Evolutionary conservation across 2,888 invertebrate genomes (phyloP).

Genomic region (Resseliella maxima): DNA sequence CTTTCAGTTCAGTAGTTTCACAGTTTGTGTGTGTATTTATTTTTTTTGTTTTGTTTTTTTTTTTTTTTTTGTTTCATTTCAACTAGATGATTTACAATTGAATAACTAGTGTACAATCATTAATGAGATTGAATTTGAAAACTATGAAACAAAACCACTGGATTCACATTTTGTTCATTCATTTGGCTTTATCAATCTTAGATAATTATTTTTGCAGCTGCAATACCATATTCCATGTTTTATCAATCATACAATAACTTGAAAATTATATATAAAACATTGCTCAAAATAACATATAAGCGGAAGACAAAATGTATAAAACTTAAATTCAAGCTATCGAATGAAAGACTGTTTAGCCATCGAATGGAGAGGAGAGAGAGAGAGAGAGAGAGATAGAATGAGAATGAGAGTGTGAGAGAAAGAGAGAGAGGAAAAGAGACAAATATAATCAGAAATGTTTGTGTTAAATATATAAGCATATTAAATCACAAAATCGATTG

Average conservation of each 20-base stretch:
- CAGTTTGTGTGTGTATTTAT: no score
- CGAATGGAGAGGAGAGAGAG: no score
- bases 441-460: no score
- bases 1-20: neutral
- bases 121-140: neutral
- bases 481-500: neutral
- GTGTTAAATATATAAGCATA: neutral
- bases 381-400: no score
- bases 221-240: neutral
- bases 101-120: neutral
- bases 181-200: slow-evolving; percentile 23
- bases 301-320: slow-evolving; percentile 16
- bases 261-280: neutral
- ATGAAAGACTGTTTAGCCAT: no score
- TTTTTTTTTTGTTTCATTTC: neutral
- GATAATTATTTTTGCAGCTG: neutral
- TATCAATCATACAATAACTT: neutral
- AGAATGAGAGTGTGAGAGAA: no score
- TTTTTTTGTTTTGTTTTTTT: no score
- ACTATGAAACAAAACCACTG: neutral
- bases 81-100: neutral
- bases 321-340: neutral
- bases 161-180: neutral
- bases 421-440: no score
- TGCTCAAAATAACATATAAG: neutral